Base-by-base conservation (phyloP, 2,113 vertebrate species). In the Microtus oregoni region DNA sequence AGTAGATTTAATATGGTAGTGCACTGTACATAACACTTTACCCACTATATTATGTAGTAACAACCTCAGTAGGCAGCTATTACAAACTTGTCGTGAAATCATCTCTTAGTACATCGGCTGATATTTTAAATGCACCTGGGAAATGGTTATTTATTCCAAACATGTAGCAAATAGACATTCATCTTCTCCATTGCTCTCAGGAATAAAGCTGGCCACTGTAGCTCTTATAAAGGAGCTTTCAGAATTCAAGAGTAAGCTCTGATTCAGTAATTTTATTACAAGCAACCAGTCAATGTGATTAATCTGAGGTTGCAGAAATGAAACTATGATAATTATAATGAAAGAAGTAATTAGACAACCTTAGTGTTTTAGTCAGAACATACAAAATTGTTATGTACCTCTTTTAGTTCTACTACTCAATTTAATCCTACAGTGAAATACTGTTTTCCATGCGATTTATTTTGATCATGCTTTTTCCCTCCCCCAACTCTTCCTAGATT, bases 141-240 rank as follows among this genome's bases (percentile, higher is more conserved):
- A 94, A 77, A 55, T 73, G 89, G 38, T 94, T 95, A 92, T 92
- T 95, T 94, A 72, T 96, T 90, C 94, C 73, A 94, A 52, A 20
- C 28, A 44, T 78, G 68, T 77, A 89, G 78, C 89, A 63, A 96
- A 92, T 79, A 77, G 35, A 82, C 28, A 86, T 96, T 95, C 52
- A 93, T 96, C 90, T 92, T 93, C 68, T 73, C 73, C 47, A 93
- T 95, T 95, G 89, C 26, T 87, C 85, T 47, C 1, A 17, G 55
- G 73, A 93, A 87, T 19, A 91, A 83, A 50, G 11, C 44, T 94
- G 94, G 32, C 52, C 95, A 93, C 15, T 92, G 68, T 83, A 77
- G 7, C 35, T 92, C 61, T 91, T 93, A 19, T 55, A 89, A 86
- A 91, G 35, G 28, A 93, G 52, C 0, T 19, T 93, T 92, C 50